Evolutionary conservation across 2,888 invertebrate genomes (phyloP).

Genomic region (Branchellion lobata): DNA sequence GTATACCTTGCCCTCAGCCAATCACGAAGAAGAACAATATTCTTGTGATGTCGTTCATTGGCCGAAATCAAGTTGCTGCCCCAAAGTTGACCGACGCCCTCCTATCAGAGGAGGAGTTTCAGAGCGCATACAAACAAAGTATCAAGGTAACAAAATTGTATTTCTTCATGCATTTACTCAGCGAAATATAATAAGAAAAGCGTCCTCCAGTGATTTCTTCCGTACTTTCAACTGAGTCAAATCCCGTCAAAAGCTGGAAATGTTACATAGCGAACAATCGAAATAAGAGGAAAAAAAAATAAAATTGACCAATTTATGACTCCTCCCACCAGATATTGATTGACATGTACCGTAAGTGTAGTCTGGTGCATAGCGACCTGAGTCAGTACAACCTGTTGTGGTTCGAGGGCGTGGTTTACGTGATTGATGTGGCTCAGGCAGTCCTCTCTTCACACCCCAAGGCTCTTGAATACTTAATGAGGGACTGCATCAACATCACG

Average conservation of each 20-base stretch:
- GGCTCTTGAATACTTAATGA: slow-evolving; percentile 66
- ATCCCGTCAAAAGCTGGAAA: too few relatives aligned
- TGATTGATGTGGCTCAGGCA: slow-evolving; percentile 69
- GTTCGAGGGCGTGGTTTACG: slow-evolving; percentile 64
- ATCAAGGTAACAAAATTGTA: slow-evolving; percentile 56
- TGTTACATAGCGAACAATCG: too few relatives aligned
- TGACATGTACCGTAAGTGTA: slow-evolving; percentile 65
- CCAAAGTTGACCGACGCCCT: slow-evolving; percentile 66
- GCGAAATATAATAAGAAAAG: too few relatives aligned
- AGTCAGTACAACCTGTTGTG: slow-evolving; percentile 70
- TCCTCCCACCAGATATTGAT: slow-evolving; percentile 57
- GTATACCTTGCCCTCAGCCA: slow-evolving; percentile 66
- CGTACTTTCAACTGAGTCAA: too few relatives aligned
- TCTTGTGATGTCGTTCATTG: slow-evolving; percentile 68
- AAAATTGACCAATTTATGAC: too few relatives aligned
- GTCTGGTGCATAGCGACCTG: slow-evolving; percentile 69
- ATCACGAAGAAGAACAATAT: slow-evolving; percentile 67
- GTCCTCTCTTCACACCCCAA: slow-evolving; percentile 67
- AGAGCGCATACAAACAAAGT: slow-evolving; percentile 65
- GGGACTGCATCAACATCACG: slow-evolving; percentile 66
- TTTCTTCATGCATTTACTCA: too few relatives aligned
- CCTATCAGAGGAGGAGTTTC: slow-evolving; percentile 61
- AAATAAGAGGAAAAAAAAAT: too few relatives aligned
- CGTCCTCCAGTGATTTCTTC: too few relatives aligned
- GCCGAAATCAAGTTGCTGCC: slow-evolving; percentile 65